A percentile compares a stretch with the other conserved stretches of the same genome.
Conservation (phyloP, 2,888 invertebrate species). For the Xylocampa areola region DNA sequence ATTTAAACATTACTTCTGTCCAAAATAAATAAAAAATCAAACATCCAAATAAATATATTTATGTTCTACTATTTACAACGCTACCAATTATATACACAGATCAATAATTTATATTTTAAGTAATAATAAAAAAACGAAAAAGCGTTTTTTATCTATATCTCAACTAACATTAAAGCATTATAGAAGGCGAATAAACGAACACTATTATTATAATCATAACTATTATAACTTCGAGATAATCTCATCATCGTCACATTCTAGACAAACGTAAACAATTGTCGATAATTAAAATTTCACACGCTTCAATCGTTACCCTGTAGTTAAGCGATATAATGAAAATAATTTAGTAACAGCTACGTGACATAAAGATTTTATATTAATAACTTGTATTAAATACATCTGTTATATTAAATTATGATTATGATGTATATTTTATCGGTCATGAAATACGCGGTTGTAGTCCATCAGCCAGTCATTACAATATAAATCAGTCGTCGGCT, state of each 20-base stretch:
- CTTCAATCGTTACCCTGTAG: slow-evolving; percentile 54
- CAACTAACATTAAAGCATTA: slow-evolving; percentile 87
- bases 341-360: slow-evolving; percentile 49
- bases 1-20: slow-evolving; percentile 65
- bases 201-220: slow-evolving; percentile 69
- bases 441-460: slow-evolving; percentile 40
- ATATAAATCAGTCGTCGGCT: background rate
- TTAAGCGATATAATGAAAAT: slow-evolving; percentile 57
- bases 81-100: slow-evolving; percentile 88
- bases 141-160: slow-evolving; percentile 75
- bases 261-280: slow-evolving; percentile 37
- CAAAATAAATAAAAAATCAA: slow-evolving; percentile 72
- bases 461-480: background rate
- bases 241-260: slow-evolving; percentile 31
- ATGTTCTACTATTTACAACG: slow-evolving; percentile 83
- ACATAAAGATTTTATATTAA: slow-evolving; percentile 36
- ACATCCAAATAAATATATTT: slow-evolving; percentile 79
- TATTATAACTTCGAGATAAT: slow-evolving; percentile 63
- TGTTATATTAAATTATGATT: slow-evolving; percentile 41
- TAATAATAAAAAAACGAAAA: slow-evolving; percentile 69
- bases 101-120: slow-evolving; percentile 76
- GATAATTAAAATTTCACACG: slow-evolving; percentile 31
- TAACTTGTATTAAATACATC: slow-evolving; percentile 57
- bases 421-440: slow-evolving; percentile 29
- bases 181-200: slow-evolving; percentile 87